A percentile compares a stretch with the other conserved stretches of the same genome.
Conservation (phyloP, 2,888 invertebrate species). For the Smittia aterrima region DNA sequence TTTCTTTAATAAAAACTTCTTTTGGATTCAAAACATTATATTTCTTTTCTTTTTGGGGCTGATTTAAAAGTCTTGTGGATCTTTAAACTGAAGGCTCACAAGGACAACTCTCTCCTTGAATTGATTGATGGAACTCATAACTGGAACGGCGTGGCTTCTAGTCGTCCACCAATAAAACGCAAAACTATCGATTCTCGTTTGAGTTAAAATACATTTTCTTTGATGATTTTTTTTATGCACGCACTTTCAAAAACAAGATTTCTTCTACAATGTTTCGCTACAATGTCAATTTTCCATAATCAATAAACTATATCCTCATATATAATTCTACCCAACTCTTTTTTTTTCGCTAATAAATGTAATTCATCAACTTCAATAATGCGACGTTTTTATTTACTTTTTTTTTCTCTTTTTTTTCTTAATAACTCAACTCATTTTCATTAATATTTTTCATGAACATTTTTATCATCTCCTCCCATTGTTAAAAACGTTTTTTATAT, state of each 20-base stretch:
- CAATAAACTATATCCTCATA: background rate
- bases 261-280: background rate
- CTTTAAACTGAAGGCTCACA: too few species aligned
- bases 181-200: too few species aligned
- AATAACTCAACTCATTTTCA: slow-evolving; percentile 33
- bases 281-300: slow-evolving; percentile 3
- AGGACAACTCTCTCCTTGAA: too few species aligned
- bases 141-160: too few species aligned
- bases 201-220: too few species aligned
- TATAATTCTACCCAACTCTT: slow-evolving; percentile 37
- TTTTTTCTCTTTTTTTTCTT: slow-evolving; percentile 32
- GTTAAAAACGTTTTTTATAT: slow-evolving; percentile 39
- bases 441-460: slow-evolving; percentile 30
- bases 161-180: too few species aligned
- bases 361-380: slow-evolving; percentile 31
- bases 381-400: slow-evolving; percentile 18
- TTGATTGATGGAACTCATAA: too few species aligned
- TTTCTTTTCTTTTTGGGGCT: too few species aligned
- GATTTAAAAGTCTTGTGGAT: too few species aligned
- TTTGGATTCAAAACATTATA: too few species aligned
- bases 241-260: background rate
- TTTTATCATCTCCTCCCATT: slow-evolving; percentile 30
- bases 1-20: too few species aligned
- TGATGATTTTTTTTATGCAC: background rate
- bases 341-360: slow-evolving; percentile 25